These are phyloP conservation scores for Myotis davidii DNA, from an alignment of 2,113 vertebrate species.

Conservation along the genomic window DNA sequence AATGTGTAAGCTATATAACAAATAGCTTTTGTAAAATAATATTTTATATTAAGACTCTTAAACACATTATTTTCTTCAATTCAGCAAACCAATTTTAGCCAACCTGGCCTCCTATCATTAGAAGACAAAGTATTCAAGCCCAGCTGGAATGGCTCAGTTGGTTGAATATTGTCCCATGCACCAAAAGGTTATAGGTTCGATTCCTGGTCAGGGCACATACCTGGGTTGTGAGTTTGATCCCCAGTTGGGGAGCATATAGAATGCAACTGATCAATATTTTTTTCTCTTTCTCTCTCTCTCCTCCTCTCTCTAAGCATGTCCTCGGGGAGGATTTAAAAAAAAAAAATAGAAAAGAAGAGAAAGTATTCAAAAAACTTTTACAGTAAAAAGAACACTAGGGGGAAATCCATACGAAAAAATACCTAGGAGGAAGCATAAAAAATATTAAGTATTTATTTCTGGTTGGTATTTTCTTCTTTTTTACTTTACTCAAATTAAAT, in stretches of 20 bases:
- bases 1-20: slow-evolving; percentile 56
- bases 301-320: not conserved
- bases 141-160: not conserved
- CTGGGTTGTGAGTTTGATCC: not conserved
- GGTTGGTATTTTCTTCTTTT: not conserved
- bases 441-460: slow-evolving; percentile 56
- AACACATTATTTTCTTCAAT: slow-evolving; percentile 32
- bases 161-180: not conserved
- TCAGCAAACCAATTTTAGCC: slow-evolving; percentile 31
- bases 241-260: not conserved
- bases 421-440: not conserved
- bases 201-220: not conserved
- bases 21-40: slow-evolving; percentile 34
- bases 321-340: not conserved
- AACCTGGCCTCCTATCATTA: not conserved
- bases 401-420: not conserved
- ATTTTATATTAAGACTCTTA: slow-evolving; percentile 11
- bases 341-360: not conserved
- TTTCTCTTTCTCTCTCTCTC: not conserved
- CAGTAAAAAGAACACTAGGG: not conserved
- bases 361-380: slow-evolving; percentile 50
- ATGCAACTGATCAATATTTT: not conserved
- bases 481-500: slow-evolving; percentile 39
- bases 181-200: not conserved
- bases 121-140: slow-evolving; percentile 44